These are phyloP conservation scores for Clusia tigrina DNA, from an alignment of 2,888 invertebrate species.

Conservation along the genomic window DNA sequence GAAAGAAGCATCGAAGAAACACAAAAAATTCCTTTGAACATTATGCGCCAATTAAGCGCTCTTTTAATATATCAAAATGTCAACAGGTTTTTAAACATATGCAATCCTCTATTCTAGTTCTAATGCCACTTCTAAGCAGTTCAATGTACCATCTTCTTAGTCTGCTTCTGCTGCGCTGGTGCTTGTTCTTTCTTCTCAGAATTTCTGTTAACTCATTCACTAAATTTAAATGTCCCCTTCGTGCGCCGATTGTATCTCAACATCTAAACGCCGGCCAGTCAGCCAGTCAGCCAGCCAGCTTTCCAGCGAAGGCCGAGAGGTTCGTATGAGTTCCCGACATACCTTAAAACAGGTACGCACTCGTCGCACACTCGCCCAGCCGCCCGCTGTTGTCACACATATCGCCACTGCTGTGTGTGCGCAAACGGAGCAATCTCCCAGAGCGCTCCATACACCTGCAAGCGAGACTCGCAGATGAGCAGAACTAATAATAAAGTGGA, in stretches of 20 bases:
- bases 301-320: background rate
- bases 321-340: too few species aligned
- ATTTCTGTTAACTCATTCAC: background rate
- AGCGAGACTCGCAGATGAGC: too few species aligned
- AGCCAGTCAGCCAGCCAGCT: background rate
- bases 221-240: slow-evolving; percentile 6
- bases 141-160: background rate
- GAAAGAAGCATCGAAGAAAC: too few species aligned
- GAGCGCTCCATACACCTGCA: too few species aligned
- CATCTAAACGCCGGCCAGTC: background rate
- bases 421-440: too few species aligned
- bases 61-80: background rate
- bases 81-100: background rate
- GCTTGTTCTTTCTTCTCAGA: background rate
- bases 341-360: too few species aligned
- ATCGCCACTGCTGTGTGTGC: too few species aligned
- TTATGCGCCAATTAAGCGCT: background rate
- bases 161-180: background rate
- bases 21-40: too few species aligned
- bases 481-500: too few species aligned
- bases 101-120: background rate
- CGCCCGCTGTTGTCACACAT: too few species aligned
- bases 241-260: background rate
- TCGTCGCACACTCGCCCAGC: too few species aligned
- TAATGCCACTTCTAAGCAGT: background rate